These are phyloP conservation scores for Tribolium castaneum DNA, from an alignment of 1,140 invertebrate genomes.

Conservation along the genomic window DNA sequence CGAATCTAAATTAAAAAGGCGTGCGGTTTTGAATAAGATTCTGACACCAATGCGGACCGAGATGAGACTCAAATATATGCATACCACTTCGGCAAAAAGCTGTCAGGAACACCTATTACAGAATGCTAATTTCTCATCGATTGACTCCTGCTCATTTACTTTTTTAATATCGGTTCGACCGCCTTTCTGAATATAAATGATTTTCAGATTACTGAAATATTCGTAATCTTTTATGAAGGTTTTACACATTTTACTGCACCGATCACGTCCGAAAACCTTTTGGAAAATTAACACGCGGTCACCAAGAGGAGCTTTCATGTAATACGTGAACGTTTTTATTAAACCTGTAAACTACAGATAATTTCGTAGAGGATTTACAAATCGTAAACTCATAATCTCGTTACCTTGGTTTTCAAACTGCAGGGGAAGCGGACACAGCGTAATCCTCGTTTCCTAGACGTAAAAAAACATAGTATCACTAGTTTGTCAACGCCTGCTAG, in stretches of 20 bases:
- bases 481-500: conserved; percentile 37
- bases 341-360: conserved; percentile 41
- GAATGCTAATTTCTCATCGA: conserved; percentile 54
- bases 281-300: background rate
- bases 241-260: background rate
- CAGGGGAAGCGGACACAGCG: conserved; percentile 33
- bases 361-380: conserved; percentile 50
- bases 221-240: conserved; percentile 12
- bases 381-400: conserved; percentile 51
- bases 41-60: conserved; percentile 36
- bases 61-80: conserved; percentile 48
- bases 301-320: background rate
- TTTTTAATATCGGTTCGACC: conserved; percentile 22
- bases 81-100: conserved; percentile 46
- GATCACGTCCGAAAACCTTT: background rate
- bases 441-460: conserved; percentile 41
- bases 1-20: conserved; percentile 50
- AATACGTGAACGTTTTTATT: conserved; percentile 30
- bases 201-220: conserved; percentile 29
- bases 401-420: conserved; percentile 43
- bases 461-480: conserved; percentile 46
- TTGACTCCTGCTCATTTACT: conserved; percentile 25
- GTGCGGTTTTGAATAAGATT: conserved; percentile 47
- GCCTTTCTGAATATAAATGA: conserved; percentile 30
- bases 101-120: conserved; percentile 47